Evolutionary conservation across 2,113 vertebrate species (phyloP).

Genomic region (Lampris incognitus): DNA sequence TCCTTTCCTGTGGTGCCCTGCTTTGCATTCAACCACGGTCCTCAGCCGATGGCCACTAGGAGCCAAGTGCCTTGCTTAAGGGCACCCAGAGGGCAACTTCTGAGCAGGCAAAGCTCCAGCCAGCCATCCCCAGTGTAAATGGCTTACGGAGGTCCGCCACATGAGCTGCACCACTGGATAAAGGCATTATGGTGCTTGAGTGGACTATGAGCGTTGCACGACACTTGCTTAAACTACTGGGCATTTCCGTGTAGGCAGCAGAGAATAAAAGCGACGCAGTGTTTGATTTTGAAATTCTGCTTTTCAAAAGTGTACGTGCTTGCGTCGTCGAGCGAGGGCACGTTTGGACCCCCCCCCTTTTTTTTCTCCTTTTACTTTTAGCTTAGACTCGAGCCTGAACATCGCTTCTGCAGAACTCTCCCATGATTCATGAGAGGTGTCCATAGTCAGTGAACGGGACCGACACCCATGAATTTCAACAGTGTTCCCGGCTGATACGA

Average conservation of each 20-base stretch:
- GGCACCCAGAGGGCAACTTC: too few species aligned
- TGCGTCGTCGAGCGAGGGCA: not conserved
- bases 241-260: too few species aligned
- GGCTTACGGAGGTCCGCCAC: too few species aligned
- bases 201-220: not conserved
- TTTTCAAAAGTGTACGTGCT: too few species aligned
- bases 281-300: too few species aligned
- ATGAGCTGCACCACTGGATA: conserved; percentile 7
- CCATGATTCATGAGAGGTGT: not conserved
- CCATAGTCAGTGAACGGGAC: not conserved
- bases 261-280: too few species aligned
- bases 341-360: not conserved
- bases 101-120: not conserved
- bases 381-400: not conserved
- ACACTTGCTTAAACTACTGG: too few species aligned
- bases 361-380: not conserved
- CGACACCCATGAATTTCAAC: not conserved
- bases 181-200: not conserved
- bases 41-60: too few species aligned
- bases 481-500: not conserved
- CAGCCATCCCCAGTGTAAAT: too few species aligned
- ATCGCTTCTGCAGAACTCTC: not conserved
- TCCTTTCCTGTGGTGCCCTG: too few species aligned
- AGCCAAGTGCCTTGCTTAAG: too few species aligned
- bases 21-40: too few species aligned